phyloP scores from a whole-genome alignment of 2,113 vertebrate species.

The Geococcyx californianus region DNA sequence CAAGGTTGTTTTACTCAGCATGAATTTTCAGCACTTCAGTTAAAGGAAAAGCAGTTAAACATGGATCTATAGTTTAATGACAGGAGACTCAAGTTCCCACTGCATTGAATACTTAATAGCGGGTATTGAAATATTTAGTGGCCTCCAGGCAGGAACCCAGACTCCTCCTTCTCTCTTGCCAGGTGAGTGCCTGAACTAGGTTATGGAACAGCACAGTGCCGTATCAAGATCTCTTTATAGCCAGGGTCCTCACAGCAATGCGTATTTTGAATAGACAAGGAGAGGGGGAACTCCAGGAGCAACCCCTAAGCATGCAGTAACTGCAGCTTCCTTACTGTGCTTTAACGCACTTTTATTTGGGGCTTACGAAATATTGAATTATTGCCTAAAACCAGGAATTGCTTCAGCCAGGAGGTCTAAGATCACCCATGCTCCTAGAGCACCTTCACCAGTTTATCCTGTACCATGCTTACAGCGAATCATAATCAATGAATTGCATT shows the following conservation, averaged over 20 bases:
- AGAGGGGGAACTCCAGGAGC: neutral
- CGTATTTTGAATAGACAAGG: neutral
- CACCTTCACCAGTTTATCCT: neutral
- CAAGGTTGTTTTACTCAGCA: neutral
- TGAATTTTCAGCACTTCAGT: neutral
- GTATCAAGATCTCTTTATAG: neutral
- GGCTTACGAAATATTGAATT: neutral
- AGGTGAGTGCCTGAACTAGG: neutral
- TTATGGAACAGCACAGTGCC: neutral
- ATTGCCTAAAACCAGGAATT: neutral
- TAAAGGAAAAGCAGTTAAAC: slow-evolving; percentile 3
- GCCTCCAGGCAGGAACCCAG: neutral
- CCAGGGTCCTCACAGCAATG: neutral
- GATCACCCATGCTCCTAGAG: neutral
- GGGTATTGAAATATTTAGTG: slow-evolving; percentile 44
- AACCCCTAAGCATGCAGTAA: neutral
- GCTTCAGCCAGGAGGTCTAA: neutral
- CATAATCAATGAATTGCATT: neutral
- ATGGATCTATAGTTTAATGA: neutral
- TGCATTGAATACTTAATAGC: neutral
- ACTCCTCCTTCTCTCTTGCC: neutral
- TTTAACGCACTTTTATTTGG: neutral
- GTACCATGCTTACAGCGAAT: neutral
- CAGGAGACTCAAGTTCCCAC: neutral
- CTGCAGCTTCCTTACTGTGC: fast-evolving